Evolutionary conservation across 1,140 invertebrate species (phyloP).

Genomic region (Trachelipus rathkii): DNA sequence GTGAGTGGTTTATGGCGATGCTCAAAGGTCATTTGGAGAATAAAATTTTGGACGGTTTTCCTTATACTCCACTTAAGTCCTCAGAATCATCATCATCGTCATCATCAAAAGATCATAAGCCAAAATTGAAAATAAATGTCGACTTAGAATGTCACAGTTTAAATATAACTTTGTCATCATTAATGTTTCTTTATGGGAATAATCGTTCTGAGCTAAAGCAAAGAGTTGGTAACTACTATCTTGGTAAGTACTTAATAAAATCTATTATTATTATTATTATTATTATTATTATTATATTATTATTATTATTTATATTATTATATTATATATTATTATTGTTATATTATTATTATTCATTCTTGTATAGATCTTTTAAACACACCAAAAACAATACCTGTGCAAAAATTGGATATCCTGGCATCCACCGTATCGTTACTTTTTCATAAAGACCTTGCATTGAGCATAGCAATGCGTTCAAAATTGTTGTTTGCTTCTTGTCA

Average conservation of each 20-base stretch:
- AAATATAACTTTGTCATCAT: neutral
- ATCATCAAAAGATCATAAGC: neutral
- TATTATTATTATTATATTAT: too few species aligned
- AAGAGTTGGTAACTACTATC: neutral
- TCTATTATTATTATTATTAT: too few species aligned
- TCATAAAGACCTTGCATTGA: neutral
- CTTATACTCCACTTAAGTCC: neutral
- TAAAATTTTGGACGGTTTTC: neutral
- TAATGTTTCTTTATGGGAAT: neutral
- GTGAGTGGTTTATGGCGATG: neutral
- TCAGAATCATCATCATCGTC: neutral
- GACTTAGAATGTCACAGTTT: neutral
- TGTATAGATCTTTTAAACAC: too few species aligned
- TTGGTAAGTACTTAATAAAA: neutral
- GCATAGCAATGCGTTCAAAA: neutral
- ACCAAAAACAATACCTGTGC: neutral
- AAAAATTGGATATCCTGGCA: neutral
- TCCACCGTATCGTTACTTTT: neutral
- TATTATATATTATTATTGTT: too few species aligned
- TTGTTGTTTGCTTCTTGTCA: neutral
- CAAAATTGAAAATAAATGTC: neutral
- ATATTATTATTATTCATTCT: too few species aligned
- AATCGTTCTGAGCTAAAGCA: neutral
- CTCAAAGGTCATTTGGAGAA: neutral
- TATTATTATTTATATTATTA: too few species aligned